A percentile compares a stretch with the other conserved stretches of the same genome.
Evolutionary conservation across 2,888 invertebrate genomes (phyloP).

Genomic region (Epinotia brunnichana): DNA sequence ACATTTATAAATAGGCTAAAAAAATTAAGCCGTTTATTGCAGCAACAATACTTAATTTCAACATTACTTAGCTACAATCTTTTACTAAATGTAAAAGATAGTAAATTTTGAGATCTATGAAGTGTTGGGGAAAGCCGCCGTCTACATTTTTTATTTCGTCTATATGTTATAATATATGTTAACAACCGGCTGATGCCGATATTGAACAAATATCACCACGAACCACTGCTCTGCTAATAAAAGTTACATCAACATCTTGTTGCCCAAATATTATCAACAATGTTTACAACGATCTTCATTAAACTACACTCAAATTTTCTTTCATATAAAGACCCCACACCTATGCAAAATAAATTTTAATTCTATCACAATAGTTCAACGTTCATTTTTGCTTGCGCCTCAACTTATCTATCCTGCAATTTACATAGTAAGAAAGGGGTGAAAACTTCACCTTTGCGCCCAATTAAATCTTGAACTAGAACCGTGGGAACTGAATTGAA

Average conservation of each 20-base stretch:
- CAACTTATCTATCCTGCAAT: conserved; percentile 10
- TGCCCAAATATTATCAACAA: background rate
- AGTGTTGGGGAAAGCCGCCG: too few species aligned
- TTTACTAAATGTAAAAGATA: too few species aligned
- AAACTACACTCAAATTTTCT: background rate
- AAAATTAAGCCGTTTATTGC: too few species aligned
- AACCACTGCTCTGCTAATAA: background rate
- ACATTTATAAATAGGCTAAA: too few species aligned
- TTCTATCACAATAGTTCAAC: background rate
- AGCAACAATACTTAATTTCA: too few species aligned
- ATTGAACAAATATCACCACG: too few species aligned
- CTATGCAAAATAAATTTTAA: background rate
- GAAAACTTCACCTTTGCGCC: conserved; percentile 41
- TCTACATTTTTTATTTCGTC: too few species aligned
- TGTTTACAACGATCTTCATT: background rate
- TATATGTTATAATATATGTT: too few species aligned
- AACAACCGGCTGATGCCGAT: too few species aligned
- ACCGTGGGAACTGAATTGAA: conserved; percentile 35
- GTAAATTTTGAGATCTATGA: too few species aligned
- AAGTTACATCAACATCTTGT: background rate
- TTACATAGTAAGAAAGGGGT: conserved; percentile 39
- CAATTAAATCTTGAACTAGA: conserved; percentile 31
- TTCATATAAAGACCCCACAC: background rate
- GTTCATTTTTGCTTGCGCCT: background rate
- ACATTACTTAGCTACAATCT: too few species aligned